phyloP scores from a whole-genome alignment of 2,797 vertebrate genomes.

The Pangasius sanitwongsei region DNA sequence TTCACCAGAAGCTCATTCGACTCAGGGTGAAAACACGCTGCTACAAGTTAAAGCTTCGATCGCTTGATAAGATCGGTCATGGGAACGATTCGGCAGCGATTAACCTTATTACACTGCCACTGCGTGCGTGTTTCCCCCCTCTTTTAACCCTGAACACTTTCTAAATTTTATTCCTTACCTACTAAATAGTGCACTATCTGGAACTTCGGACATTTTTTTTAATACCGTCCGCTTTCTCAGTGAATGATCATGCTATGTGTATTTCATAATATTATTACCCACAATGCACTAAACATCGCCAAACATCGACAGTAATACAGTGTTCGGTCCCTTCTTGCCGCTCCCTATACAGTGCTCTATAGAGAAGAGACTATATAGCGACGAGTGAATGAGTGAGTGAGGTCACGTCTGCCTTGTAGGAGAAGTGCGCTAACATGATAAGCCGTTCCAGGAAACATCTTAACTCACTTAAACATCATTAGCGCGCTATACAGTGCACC shows the following conservation, averaged over 20 bases:
- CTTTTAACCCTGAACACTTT: neutral
- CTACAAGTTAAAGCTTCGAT: slow-evolving; percentile 54
- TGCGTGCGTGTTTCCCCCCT: slow-evolving; percentile 56
- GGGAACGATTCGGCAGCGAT: slow-evolving; percentile 62
- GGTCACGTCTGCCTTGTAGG: slow-evolving; percentile 25
- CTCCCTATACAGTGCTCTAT: neutral
- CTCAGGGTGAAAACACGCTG: neutral
- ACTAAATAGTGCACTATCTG: neutral
- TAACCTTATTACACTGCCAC: slow-evolving; percentile 62
- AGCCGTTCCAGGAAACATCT: slow-evolving; percentile 30
- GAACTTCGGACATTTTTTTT: neutral
- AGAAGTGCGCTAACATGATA: slow-evolving; percentile 10
- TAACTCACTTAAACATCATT: slow-evolving; percentile 41
- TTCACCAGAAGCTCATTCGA: neutral
- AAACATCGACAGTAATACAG: neutral
- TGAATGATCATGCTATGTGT: neutral
- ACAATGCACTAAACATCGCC: neutral
- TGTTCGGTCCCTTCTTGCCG: neutral
- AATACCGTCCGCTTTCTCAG: neutral
- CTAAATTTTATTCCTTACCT: neutral
- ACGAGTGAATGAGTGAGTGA: neutral
- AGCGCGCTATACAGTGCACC: slow-evolving; percentile 49
- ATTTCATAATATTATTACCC: neutral
- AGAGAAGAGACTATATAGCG: neutral
- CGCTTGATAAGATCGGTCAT: slow-evolving; percentile 63